Base-by-base conservation (phyloP, 2,113 vertebrate species). In the Oryzias melastigma region DNA sequence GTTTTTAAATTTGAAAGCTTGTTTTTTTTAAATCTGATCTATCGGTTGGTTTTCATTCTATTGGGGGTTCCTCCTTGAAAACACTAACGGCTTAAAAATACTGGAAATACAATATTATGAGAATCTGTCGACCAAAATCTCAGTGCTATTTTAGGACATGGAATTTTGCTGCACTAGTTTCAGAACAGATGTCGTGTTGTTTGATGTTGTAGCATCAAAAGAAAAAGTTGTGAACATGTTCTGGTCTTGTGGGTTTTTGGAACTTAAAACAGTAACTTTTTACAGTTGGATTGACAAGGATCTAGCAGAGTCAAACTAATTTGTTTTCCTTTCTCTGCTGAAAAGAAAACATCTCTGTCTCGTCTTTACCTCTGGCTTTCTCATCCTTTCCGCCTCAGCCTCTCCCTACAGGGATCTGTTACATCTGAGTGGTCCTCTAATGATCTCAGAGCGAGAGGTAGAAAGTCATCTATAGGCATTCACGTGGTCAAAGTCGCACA, bases 401-500 rank as follows among this genome's bases (percentile, higher is more conserved):
- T 65, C 62, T 44, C 70, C 73, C 71, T 60, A 62, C 29, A 14
- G 79, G 72, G 68, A 76, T 78, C 66, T 82, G 80, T 78, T 81
- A 65, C 58, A 72, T 52, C 73, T 84, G 68, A 84, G 68, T 71
- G 82, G 57, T 65, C 86, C 77, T 76, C 79, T 87, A 87, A 87
- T 86, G 87, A 83, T 84, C 85, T 86, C 85, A n/a, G 20, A 74
- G 68, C 61, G 79, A 79, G 77, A 81, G 55, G 73, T 63, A 71
- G 68, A 86, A 67, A 79, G 77, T 73, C 83, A 80, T 68, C 57
- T 60, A 58, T 65, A 73, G 66, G 68, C 72, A 80, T 73, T 64
- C 58, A 58, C 77, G 79, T 22, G 49, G 75, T 73, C 78, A 72
- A 25, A 68, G 20, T 60, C 61, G 53, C 52, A 63, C 24, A 49